These are phyloP conservation scores for Myotis yumanensis DNA, from an alignment of 2,113 vertebrate genomes.

Conservation along the genomic window DNA sequence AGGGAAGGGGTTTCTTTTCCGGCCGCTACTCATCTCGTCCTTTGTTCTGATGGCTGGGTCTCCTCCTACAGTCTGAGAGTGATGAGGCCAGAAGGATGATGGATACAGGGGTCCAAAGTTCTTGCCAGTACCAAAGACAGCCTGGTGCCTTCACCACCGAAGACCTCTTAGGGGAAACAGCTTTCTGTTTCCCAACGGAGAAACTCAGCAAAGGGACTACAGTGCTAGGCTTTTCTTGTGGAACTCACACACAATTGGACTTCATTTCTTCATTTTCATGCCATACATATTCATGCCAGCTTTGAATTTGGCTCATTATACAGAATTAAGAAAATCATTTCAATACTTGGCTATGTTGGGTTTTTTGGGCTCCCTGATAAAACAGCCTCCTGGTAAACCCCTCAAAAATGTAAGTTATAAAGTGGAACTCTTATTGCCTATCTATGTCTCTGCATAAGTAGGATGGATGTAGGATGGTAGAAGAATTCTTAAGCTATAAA, in stretches of 20 bases:
- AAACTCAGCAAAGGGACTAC: background rate
- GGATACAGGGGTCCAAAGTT: background rate
- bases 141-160: background rate
- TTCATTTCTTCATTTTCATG: background rate
- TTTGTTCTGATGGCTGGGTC: conserved; percentile 11
- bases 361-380: conserved; percentile 44
- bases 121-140: background rate
- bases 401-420: conserved; percentile 15
- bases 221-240: background rate
- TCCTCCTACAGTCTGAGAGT: background rate
- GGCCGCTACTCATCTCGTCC: background rate
- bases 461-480: background rate
- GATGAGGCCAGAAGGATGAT: background rate
- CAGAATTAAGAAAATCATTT: background rate
- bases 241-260: background rate
- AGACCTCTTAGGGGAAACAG: background rate
- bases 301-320: background rate
- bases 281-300: background rate
- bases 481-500: conserved; percentile 44
- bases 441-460: background rate
- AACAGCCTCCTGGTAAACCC: background rate
- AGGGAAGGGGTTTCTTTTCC: background rate
- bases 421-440: conserved; percentile 58
- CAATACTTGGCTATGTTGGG: background rate
- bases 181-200: background rate